Percentiles rank a stretch among this genome's conserved stretches.
Evolutionary conservation across 2,797 vertebrate genomes (phyloP).

Genomic region (Danio aesculapii): DNA sequence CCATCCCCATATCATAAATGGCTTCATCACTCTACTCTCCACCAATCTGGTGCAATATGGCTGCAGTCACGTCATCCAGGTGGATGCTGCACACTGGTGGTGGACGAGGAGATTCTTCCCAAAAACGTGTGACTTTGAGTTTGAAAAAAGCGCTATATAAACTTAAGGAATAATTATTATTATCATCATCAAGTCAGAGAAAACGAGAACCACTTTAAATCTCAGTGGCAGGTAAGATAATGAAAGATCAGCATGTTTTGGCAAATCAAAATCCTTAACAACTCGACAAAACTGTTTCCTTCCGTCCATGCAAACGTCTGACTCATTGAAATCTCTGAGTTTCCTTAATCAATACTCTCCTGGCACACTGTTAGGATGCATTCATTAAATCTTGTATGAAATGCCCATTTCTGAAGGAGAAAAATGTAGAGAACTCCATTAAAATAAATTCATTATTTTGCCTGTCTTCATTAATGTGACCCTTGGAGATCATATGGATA

Average conservation of each 20-base stretch:
- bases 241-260: conserved; percentile 22
- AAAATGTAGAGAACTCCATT: conserved; percentile 69
- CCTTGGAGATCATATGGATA: conserved; percentile 52
- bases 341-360: conserved; percentile 71
- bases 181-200: background rate
- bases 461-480: conserved; percentile 69
- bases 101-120: too few species aligned
- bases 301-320: conserved; percentile 20
- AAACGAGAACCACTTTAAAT: background rate
- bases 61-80: too few species aligned
- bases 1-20: too few species aligned
- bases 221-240: conserved; percentile 24
- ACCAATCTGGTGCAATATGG: too few species aligned
- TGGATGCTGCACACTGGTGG: too few species aligned
- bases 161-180: too few species aligned
- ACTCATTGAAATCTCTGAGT: conserved; percentile 58
- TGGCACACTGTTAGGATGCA: conserved; percentile 65
- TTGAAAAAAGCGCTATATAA: too few species aligned
- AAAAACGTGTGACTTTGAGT: too few species aligned
- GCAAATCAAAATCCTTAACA: conserved; percentile 15
- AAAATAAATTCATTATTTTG: conserved; percentile 74
- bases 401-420: conserved; percentile 67
- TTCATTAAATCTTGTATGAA: conserved; percentile 72
- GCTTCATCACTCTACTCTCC: too few species aligned
- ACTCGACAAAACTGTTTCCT: background rate